These are phyloP conservation scores for Nibea albiflora DNA, from an alignment of 2,113 vertebrate species.

Conservation along the genomic window DNA sequence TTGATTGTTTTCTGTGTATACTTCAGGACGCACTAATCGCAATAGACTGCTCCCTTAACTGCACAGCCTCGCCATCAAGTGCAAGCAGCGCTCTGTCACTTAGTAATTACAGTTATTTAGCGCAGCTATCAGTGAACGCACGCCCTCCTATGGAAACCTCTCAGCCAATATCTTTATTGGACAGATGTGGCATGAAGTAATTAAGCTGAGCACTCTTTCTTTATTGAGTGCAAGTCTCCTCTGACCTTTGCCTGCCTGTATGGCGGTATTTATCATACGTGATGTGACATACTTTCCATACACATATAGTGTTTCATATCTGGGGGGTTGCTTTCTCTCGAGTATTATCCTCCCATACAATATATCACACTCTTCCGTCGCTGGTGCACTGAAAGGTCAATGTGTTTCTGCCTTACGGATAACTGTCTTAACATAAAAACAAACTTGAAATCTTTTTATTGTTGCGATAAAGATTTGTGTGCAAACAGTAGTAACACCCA, in stretches of 20 bases:
- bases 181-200: constrained; percentile 64
- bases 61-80: constrained; percentile 1
- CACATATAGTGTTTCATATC: background rate
- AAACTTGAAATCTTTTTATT: background rate
- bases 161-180: constrained; percentile 60
- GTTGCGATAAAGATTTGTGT: background rate
- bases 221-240: constrained; percentile 40
- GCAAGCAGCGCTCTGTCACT: constrained; percentile 43
- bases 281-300: constrained; percentile 40
- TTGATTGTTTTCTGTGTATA: constrained; percentile 23
- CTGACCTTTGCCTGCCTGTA: constrained; percentile 60
- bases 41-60: background rate
- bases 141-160: constrained; percentile 32
- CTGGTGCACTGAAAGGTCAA: constrained; percentile 44
- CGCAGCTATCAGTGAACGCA: constrained; percentile 25
- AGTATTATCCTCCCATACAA: constrained; percentile 3
- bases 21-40: constrained; percentile 3
- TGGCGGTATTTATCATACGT: constrained; percentile 53
- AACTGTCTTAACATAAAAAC: constrained; percentile 25
- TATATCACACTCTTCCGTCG: background rate
- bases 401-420: constrained; percentile 4
- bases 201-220: constrained; percentile 59
- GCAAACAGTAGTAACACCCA: background rate
- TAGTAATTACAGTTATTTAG: constrained; percentile 57
- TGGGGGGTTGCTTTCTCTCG: background rate